phyloP scores from a whole-genome alignment of 2,113 vertebrate species.

The Strigops habroptila region DNA sequence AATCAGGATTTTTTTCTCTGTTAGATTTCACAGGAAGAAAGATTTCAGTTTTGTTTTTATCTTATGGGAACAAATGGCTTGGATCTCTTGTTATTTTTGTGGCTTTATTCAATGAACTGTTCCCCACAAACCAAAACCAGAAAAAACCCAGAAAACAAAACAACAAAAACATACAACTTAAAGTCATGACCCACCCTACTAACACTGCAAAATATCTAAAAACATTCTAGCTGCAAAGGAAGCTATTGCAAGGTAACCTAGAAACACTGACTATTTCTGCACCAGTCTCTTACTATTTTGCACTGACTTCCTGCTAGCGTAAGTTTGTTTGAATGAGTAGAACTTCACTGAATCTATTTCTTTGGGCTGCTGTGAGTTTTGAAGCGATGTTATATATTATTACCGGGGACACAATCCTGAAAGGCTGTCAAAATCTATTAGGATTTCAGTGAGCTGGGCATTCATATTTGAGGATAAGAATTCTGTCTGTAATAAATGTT shows the following conservation, averaged over 20 bases:
- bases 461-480: neutral
- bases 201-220: neutral
- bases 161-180: neutral
- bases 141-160: neutral
- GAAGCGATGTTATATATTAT: neutral
- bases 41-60: neutral
- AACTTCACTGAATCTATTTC: neutral
- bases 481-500: neutral
- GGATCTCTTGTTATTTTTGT: neutral
- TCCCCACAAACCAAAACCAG: neutral
- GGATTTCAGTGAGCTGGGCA: neutral
- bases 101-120: neutral
- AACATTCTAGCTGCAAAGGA: neutral
- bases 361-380: neutral
- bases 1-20: neutral
- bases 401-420: neutral
- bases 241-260: neutral
- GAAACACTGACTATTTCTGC: neutral
- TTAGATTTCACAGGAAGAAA: conserved; percentile 16
- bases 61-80: neutral
- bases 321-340: neutral
- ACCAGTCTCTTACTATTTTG: neutral
- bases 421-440: neutral
- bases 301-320: neutral
- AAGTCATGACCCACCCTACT: neutral